A percentile compares a stretch with the other conserved stretches of the same genome.
Evolutionary conservation across 2,797 vertebrate genomes (phyloP).

Genomic region (Pipistrellus pipistrellus): DNA sequence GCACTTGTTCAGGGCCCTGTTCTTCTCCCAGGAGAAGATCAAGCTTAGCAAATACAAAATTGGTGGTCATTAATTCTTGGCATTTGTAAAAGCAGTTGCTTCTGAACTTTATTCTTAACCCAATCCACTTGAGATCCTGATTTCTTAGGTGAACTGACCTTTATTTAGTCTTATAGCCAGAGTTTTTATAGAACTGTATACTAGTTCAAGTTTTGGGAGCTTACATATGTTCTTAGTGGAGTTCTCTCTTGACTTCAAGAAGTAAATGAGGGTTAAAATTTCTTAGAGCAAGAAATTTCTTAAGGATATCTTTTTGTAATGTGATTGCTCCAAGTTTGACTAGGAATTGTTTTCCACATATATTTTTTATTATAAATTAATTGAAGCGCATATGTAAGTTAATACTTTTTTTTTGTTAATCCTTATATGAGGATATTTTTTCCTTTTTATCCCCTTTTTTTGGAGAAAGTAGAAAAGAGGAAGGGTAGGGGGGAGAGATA

Average conservation of each 20-base stretch:
- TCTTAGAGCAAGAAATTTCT: neutral
- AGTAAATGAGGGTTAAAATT: constrained; percentile 43
- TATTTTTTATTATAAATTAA: neutral
- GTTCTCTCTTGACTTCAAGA: constrained; percentile 19
- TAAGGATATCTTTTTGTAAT: constrained; percentile 14
- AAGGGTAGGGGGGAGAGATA: no score
- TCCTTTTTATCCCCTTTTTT: no score
- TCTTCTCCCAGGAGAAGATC: constrained; percentile 63
- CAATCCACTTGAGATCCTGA: constrained; percentile 60
- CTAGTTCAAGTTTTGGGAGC: constrained; percentile 47
- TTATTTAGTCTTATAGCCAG: constrained; percentile 42
- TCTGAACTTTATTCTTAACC: constrained; percentile 76
- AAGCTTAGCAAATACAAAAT: constrained; percentile 60
- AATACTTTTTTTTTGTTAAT: no score
- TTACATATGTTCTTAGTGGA: constrained; percentile 27
- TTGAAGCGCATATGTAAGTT: neutral
- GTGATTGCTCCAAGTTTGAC: neutral
- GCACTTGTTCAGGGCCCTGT: constrained; percentile 52
- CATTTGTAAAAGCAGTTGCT: constrained; percentile 69
- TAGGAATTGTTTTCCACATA: neutral
- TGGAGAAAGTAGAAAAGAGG: no score
- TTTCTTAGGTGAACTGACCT: constrained; percentile 74
- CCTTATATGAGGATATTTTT: no score
- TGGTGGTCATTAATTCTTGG: constrained; percentile 72
- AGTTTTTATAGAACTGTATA: constrained; percentile 47